Evolutionary conservation across 2,888 invertebrate species (phyloP).

Genomic region (Tenthredo distinguenda): DNA sequence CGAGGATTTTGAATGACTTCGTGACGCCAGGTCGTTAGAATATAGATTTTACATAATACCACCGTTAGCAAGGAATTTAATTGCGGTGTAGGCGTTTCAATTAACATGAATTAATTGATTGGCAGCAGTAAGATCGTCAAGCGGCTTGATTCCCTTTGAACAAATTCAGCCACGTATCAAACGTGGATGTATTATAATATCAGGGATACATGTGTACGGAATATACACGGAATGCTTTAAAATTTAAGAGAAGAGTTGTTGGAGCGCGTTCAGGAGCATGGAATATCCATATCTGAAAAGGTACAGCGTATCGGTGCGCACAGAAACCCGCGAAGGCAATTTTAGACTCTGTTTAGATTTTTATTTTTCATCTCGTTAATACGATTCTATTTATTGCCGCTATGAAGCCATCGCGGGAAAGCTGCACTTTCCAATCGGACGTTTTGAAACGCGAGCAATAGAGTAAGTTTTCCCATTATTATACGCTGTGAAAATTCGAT

Average conservation of each 20-base stretch:
- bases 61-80: not conserved
- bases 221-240: no score
- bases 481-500: not conserved
- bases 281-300: not conserved
- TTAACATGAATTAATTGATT: constrained; percentile 15
- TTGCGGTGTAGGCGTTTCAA: not conserved
- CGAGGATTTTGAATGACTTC: not conserved
- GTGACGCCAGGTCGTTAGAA: not conserved
- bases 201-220: not conserved
- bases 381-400: not conserved
- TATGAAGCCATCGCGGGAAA: not conserved
- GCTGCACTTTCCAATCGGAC: not conserved
- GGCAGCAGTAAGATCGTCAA: not conserved
- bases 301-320: not conserved
- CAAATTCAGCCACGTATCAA: not conserved
- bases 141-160: not conserved
- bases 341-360: not conserved
- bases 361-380: not conserved
- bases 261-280: not conserved
- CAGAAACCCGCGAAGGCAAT: not conserved
- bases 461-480: constrained; percentile 15
- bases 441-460: not conserved
- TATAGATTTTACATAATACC: not conserved
- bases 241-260: not conserved
- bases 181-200: not conserved